phyloP scores from a whole-genome alignment of 2,888 invertebrate genomes.

The Coecobrya sp. region DNA sequence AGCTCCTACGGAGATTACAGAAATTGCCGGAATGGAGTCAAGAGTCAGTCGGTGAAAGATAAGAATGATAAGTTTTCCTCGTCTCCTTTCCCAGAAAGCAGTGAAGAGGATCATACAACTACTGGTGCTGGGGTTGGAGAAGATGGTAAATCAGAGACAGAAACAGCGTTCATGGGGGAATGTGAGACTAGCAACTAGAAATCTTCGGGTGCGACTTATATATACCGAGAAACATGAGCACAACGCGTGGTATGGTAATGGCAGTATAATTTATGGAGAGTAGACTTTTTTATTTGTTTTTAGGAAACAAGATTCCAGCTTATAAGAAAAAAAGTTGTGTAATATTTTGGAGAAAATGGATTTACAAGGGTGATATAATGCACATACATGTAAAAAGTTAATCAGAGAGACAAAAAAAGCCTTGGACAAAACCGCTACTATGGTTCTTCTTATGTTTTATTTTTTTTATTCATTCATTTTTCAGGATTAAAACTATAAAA shows the following conservation, averaged over 20 bases:
- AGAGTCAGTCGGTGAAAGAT: conserved; percentile 56
- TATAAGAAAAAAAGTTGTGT: too few species aligned
- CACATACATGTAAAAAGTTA: too few species aligned
- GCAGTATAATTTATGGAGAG: background rate
- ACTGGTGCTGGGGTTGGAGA: background rate
- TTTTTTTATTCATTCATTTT: conserved; percentile 59
- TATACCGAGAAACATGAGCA: too few species aligned
- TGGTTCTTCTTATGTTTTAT: too few species aligned
- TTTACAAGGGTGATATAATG: too few species aligned
- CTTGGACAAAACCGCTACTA: too few species aligned
- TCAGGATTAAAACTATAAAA: conserved; percentile 79
- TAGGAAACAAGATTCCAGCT: too few species aligned
- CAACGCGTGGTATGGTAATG: too few species aligned
- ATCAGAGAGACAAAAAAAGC: too few species aligned
- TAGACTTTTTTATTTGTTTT: background rate
- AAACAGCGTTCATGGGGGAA: conserved; percentile 53
- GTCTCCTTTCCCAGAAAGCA: conserved; percentile 23
- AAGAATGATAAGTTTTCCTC: conserved; percentile 35
- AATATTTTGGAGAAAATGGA: too few species aligned
- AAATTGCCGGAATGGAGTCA: conserved; percentile 15
- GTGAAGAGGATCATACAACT: conserved; percentile 6
- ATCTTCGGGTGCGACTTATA: too few species aligned
- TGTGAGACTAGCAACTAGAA: conserved; percentile 43
- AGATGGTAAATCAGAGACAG: conserved; percentile 19
- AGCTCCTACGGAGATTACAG: conserved; percentile 42